A percentile compares a stretch with the other conserved stretches of the same genome.
Evolutionary conservation across 2,797 vertebrate genomes (phyloP).

Genomic region (Eulemur mongoz): DNA sequence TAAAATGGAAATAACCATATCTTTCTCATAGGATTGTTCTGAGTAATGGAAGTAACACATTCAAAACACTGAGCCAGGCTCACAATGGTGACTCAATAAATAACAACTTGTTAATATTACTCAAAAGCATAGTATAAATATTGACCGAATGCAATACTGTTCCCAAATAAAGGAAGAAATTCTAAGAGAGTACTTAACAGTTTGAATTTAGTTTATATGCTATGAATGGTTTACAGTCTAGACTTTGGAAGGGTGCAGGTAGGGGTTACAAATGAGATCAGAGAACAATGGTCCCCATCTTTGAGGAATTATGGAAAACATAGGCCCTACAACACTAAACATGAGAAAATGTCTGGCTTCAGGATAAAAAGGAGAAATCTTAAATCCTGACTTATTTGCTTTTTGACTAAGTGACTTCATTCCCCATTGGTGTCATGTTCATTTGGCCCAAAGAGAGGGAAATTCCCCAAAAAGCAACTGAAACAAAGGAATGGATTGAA

Average conservation of each 20-base stretch:
- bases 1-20: neutral
- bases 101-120: neutral
- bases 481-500: neutral
- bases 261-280: neutral
- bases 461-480: neutral
- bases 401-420: neutral
- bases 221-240: neutral
- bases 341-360: neutral
- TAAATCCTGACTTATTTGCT: neutral
- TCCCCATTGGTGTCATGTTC: neutral
- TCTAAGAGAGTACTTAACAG: neutral
- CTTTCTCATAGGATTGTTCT: conserved; percentile 24
- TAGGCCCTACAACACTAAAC: neutral
- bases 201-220: neutral
- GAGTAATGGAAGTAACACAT: neutral
- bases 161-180: neutral
- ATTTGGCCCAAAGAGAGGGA: neutral
- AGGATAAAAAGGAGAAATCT: neutral
- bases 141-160: neutral
- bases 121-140: neutral
- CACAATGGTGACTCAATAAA: neutral
- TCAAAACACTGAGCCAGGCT: neutral
- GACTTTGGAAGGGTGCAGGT: neutral
- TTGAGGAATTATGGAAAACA: conserved; percentile 13
- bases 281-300: neutral